Evolutionary conservation across 2,797 vertebrate species (phyloP), one percentile per base, ranked within the genome.

Genomic region (Acanthis flammea): DNA sequence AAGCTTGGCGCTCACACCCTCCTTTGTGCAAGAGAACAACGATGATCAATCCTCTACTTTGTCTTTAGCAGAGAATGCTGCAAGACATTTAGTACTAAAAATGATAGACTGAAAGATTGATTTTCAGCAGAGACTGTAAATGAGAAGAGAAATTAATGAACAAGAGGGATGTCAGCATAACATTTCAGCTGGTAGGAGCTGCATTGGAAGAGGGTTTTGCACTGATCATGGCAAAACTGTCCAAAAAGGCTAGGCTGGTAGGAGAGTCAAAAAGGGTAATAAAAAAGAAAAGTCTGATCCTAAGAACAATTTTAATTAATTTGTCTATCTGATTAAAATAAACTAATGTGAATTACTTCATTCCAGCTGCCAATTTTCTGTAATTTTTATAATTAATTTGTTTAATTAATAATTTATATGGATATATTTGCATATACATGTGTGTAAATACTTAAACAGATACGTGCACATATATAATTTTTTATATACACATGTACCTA

Each of bases 71-170:
- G 30, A 76, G 30, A 15, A 58, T 51, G n/a, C 50, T 55, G 19
- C 53, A 50, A 60, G 44, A 65, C 55, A n/a, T 80, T 51, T 35
- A 70, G 47, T 79, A 27, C 48, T 89, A 79, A 78, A 87, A 79
- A 14, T 42, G 12, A 55, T 81, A 63, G 53, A 48, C 55, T 48
- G 31, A 41, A 79, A 84, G 44, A 88, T 25, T 79, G 47, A 23
- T 82, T 85, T 90, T 80, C 51, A 87, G 25, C 7, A 55, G 50
- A 50, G 41, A 58, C 63, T 87, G 85, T 81, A 73, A 80, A 90
- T 78, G 51, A 67, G 51, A 63, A 47, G 30, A 55, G 24, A 55
- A 91, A 72, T 57, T 47, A 70, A 80, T 65, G 51, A 80, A 73
- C 37, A 86, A 65, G 31, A 57, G 18, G 18, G 24, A 28, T 33